Percentiles rank a stretch among this genome's conserved stretches.
phyloP scores from a whole-genome alignment of 2,888 invertebrate genomes.

The Melipona bicolor region DNA sequence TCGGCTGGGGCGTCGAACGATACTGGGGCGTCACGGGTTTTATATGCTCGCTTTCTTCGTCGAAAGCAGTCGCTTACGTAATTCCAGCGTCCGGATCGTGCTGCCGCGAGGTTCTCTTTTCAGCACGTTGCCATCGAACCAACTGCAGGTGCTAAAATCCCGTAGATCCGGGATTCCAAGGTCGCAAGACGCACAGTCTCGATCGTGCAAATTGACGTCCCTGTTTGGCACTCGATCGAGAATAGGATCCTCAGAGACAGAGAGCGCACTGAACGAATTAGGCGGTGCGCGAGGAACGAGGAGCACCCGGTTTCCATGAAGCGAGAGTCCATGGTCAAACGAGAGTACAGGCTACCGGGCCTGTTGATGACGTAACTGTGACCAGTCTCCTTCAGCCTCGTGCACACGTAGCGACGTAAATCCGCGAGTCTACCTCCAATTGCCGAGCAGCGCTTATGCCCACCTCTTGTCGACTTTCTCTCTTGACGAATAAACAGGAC shows the following conservation, averaged over 20 bases:
- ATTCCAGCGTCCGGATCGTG: background rate
- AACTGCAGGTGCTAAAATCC: conserved; percentile 15
- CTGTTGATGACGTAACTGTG: conserved; percentile 59
- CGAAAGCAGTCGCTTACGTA: conserved; percentile 10
- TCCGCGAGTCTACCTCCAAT: conserved; percentile 41
- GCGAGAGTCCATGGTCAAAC: conserved; percentile 38
- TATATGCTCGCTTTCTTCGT: background rate
- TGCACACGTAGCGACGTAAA: conserved; percentile 56
- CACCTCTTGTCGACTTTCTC: conserved; percentile 61
- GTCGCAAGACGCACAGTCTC: background rate
- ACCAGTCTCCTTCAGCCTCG: conserved; percentile 24
- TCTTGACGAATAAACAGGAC: conserved; percentile 68
- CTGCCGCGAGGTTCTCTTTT: background rate
- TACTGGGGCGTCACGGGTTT: background rate
- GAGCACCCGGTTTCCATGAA: conserved; percentile 21
- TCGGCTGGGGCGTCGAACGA: background rate
- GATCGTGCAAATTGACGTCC: conserved; percentile 6
- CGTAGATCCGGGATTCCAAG: background rate
- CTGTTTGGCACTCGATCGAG: background rate
- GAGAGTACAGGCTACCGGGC: conserved; percentile 20
- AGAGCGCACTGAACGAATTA: background rate
- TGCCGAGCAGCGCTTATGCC: conserved; percentile 22
- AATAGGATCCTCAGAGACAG: background rate
- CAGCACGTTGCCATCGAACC: background rate
- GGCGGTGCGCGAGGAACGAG: conserved; percentile 35